Evolutionary conservation across 2,113 vertebrate species (phyloP).

Genomic region (Rhizomys pruinosus): DNA sequence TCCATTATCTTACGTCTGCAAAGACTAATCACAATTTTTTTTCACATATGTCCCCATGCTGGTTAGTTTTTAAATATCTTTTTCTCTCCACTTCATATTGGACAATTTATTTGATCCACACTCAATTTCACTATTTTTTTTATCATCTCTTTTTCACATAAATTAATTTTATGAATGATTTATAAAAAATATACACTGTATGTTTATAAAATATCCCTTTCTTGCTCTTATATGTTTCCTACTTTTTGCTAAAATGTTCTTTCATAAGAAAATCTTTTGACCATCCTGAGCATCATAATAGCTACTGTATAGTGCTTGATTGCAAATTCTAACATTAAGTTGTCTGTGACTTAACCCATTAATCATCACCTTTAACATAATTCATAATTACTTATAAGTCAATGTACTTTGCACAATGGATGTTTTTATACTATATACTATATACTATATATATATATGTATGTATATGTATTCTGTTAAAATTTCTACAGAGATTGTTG

Average conservation of each 20-base stretch:
- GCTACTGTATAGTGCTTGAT: background rate
- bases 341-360: slow-evolving; percentile 3
- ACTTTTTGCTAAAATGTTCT: slow-evolving; percentile 4
- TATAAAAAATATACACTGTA: background rate
- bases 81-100: background rate
- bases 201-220: background rate
- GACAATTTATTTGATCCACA: background rate
- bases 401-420: background rate
- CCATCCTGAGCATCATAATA: background rate
- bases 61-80: background rate
- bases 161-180: background rate
- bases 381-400: background rate
- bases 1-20: background rate
- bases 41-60: background rate
- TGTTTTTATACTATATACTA: background rate
- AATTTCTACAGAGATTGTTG: background rate
- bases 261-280: background rate
- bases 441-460: too few species aligned
- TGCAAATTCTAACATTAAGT: background rate
- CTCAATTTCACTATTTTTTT: slow-evolving; percentile 1
- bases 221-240: background rate
- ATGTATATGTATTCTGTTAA: background rate
- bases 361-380: background rate
- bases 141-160: background rate
- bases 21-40: background rate